Evolutionary conservation across 2,888 invertebrate genomes (phyloP).

Genomic region (Lasioglossum figueresi): DNA sequence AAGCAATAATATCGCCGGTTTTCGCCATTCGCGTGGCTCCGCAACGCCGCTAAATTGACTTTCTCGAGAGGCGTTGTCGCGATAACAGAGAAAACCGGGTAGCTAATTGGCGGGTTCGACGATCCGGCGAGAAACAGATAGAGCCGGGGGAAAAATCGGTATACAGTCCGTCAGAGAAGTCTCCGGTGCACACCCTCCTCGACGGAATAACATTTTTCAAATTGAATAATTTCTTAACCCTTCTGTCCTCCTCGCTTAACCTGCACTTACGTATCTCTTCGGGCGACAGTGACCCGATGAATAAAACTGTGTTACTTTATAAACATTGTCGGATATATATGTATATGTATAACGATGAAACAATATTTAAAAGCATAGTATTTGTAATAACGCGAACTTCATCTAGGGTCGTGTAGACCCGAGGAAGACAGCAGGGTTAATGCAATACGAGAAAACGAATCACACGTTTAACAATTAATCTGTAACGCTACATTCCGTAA

Average conservation of each 20-base stretch:
- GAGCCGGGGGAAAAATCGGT: neutral
- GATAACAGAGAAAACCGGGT: conserved; percentile 51
- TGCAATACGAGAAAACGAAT: neutral
- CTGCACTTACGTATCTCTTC: too few relatives aligned
- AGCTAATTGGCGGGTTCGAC: conserved; percentile 67
- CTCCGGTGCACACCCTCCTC: neutral
- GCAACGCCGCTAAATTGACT: conserved; percentile 65
- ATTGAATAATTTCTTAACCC: neutral
- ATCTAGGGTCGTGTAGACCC: too few relatives aligned
- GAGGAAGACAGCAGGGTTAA: too few relatives aligned
- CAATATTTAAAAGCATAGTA: too few relatives aligned
- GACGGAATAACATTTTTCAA: neutral
- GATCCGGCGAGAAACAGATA: neutral
- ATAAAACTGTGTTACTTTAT: too few relatives aligned
- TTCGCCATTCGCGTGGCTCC: conserved; percentile 47
- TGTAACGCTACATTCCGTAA: neutral
- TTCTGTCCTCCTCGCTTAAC: too few relatives aligned
- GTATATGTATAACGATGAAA: too few relatives aligned
- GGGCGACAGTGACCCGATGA: too few relatives aligned
- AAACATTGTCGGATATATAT: too few relatives aligned
- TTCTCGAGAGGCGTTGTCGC: conserved; percentile 62
- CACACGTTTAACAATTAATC: neutral
- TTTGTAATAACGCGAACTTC: too few relatives aligned
- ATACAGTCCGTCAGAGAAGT: neutral
- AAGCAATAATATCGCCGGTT: conserved; percentile 62